Base-by-base conservation (phyloP, 2,888 invertebrate genomes). In the Arge pagana region DNA sequence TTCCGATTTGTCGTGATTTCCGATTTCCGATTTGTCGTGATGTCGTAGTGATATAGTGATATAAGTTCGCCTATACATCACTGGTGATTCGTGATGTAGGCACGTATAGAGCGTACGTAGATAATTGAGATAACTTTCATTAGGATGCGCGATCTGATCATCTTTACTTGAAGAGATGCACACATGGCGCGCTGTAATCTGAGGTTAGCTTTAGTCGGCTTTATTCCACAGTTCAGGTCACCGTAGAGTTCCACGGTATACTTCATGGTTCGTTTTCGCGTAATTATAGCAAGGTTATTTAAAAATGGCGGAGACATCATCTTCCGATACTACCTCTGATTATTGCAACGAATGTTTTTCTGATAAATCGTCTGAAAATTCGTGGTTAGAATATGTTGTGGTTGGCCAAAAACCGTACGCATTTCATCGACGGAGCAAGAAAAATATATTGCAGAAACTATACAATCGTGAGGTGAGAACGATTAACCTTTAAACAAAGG, bases 381-480 rank as follows among this genome's bases (percentile, higher is more conserved):
- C 50, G 26, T 51, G 67, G 21, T 60, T 63, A 16, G 72, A 71
- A 51, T 71, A 66, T 58, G 67, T 72, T 53, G 61, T 73, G 16
- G 69, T 74, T 33, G 72, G 72, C 21, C 73, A 72, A 54, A 72
- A 70, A 49, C 68, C 69, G 43, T 66, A 65, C 54, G 51, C 61
- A 23, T 59, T 63, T 8, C 65, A 61, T 57, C 65, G 64, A 21
- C 67, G 64, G 43, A 71, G 59, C 40, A 70, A 70, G 59, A 67
- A 63, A 54, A 68, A 72, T 64, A 71, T 78, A 58, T 64, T 72
- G 53, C 77, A 72, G 77, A 85, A 84, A 77, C 76, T 85, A 66
- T 80, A 82, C 66, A 82, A 82, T 68, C 79, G 85, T 70, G 84
- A 85, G 81, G 85, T 84, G 74, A 78, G 79, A 74, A 57, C 61